phyloP scores from a whole-genome alignment of 2,113 vertebrate genomes.

The Gila orcuttii region DNA sequence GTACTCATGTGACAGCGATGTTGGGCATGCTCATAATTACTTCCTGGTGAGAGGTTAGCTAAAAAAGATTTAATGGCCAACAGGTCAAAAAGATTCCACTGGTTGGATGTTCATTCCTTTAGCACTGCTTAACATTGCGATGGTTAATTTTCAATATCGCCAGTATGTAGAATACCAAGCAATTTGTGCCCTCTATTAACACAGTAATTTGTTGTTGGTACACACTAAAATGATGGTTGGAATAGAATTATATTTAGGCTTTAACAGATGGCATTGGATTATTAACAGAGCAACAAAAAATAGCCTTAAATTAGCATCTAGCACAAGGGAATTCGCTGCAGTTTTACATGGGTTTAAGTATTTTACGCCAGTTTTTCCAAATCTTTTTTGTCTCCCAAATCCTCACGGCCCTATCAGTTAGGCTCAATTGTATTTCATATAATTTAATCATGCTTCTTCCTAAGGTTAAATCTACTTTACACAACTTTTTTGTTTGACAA shows the following conservation, averaged over 20 bases:
- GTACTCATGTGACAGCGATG: neutral
- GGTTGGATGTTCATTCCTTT: neutral
- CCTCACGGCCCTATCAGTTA: neutral
- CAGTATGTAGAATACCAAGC: neutral
- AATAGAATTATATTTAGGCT: neutral
- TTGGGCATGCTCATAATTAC: slow-evolving; percentile 27
- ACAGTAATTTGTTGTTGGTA: slow-evolving; percentile 16
- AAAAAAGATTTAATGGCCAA: slow-evolving; percentile 36
- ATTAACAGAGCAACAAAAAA: slow-evolving; percentile 23
- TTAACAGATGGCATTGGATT: slow-evolving; percentile 2
- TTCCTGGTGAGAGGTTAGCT: slow-evolving; percentile 24
- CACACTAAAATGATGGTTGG: slow-evolving; percentile 1
- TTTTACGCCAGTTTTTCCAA: neutral
- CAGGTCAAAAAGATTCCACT: neutral
- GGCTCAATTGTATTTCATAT: neutral
- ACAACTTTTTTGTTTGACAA: neutral
- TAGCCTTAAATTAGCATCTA: neutral
- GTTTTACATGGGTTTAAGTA: neutral
- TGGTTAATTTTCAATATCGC: neutral
- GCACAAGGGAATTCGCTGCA: neutral
- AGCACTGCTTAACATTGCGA: slow-evolving; percentile 8
- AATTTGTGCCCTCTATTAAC: slow-evolving; percentile 25
- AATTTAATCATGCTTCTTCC: neutral
- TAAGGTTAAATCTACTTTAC: slow-evolving; percentile 9
- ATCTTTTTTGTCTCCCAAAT: neutral